Conservation (phyloP, 2,888 invertebrate genomes). For the Tholera decimalis region DNA sequence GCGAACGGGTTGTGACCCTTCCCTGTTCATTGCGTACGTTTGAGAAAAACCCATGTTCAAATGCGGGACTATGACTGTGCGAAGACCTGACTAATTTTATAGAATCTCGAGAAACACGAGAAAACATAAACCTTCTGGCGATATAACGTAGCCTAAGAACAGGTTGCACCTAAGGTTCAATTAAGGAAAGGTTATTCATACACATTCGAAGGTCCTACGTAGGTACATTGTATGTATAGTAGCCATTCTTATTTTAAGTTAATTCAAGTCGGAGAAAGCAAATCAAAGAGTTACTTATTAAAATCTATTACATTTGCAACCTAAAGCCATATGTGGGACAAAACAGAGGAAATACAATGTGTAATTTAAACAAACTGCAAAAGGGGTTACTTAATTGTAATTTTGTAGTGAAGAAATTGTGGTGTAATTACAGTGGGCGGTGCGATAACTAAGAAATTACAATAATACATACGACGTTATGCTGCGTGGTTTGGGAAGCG, state of each 20-base stretch:
- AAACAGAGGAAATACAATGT: conserved; percentile 20
- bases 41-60: conserved; percentile 18
- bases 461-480: conserved; percentile 11
- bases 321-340: not conserved
- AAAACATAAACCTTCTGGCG: conserved; percentile 2
- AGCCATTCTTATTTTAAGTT: conserved; percentile 1
- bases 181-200: not conserved
- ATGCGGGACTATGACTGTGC: conserved; percentile 10
- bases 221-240: not conserved
- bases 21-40: conserved; percentile 9
- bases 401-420: conserved; percentile 21
- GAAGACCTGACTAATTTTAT: not conserved
- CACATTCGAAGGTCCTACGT: not conserved
- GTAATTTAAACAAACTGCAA: conserved; percentile 13
- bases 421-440: not conserved
- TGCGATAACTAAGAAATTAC: conserved; percentile 6
- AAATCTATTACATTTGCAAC: conserved; percentile 9
- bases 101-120: not conserved
- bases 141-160: not conserved
- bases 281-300: not conserved
- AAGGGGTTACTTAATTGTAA: conserved; percentile 23
- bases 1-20: not conserved
- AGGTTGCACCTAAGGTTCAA: not conserved
- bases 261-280: not conserved
- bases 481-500: conserved; percentile 29